These are phyloP conservation scores for Pogonomyrmex barbatus DNA, from an alignment of 1,140 invertebrate genomes.

Conservation along the genomic window DNA sequence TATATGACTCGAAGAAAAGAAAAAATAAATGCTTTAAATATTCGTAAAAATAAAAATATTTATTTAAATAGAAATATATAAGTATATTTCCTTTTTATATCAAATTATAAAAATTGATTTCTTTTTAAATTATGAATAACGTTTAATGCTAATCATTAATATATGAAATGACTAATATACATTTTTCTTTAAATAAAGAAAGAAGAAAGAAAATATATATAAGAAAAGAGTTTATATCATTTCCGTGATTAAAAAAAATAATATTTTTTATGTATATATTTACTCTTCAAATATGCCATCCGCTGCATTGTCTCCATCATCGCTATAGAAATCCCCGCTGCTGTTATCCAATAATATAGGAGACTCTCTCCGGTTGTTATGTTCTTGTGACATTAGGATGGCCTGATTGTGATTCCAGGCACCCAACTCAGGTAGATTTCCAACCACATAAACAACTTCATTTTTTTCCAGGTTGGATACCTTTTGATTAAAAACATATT, in stretches of 20 bases:
- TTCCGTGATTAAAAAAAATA: neutral
- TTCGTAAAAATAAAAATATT: too few relatives aligned
- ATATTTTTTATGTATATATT: constrained; percentile 58
- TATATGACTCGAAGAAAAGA: neutral
- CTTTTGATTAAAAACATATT: constrained; percentile 68
- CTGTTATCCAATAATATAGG: constrained; percentile 79
- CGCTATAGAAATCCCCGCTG: constrained; percentile 75
- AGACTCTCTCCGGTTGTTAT: constrained; percentile 73
- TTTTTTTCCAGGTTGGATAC: constrained; percentile 83
- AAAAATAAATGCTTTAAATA: neutral
- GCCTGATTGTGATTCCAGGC: constrained; percentile 85
- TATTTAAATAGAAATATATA: too few relatives aligned
- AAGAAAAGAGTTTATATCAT: neutral
- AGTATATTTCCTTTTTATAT: neutral
- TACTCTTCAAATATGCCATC: constrained; percentile 77
- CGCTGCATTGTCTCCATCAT: constrained; percentile 75
- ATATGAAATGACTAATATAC: neutral
- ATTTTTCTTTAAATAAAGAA: neutral
- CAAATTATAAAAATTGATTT: constrained; percentile 9
- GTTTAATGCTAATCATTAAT: constrained; percentile 1
- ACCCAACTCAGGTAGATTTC: constrained; percentile 84
- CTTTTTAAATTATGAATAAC: neutral
- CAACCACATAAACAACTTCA: constrained; percentile 84
- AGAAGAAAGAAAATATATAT: neutral
- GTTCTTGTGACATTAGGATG: constrained; percentile 82